Conservation (phyloP, 1,140 invertebrate species). For the Macrobrachium rosenbergii region DNA sequence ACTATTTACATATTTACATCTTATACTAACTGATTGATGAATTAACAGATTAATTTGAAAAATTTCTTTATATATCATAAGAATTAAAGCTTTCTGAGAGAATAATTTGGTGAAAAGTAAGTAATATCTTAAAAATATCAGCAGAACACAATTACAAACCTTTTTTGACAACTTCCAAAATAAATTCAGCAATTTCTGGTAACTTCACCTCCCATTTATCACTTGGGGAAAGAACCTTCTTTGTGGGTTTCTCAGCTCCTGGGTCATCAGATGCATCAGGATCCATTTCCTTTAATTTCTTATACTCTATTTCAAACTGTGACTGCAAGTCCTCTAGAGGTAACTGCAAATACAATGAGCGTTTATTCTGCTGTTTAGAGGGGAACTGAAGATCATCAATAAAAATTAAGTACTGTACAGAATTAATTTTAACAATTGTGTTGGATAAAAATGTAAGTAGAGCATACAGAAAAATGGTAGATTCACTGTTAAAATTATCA, state of each 20-base stretch:
- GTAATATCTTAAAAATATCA: neutral
- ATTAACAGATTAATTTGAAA: no score
- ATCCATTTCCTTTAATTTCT: conserved; percentile 75
- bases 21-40: no score
- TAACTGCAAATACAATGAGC: conserved; percentile 69
- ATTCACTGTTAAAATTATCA: no score
- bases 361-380: no score
- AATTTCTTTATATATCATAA: no score
- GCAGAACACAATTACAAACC: conserved; percentile 26
- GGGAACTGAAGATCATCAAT: no score
- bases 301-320: conserved; percentile 74
- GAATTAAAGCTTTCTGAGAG: neutral
- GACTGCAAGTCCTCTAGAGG: conserved; percentile 75
- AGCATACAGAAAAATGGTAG: no score
- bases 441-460: no score
- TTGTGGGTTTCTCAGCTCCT: conserved; percentile 67
- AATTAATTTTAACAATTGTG: no score
- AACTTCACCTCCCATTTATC: conserved; percentile 57
- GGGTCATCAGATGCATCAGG: conserved; percentile 69
- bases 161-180: conserved; percentile 48
- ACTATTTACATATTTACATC: no score
- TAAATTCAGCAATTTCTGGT: conserved; percentile 29
- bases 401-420: no score
- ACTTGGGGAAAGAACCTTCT: conserved; percentile 48
- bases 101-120: neutral